Conservation (phyloP, 2,113 vertebrate species). For the Marmota monax region DNA sequence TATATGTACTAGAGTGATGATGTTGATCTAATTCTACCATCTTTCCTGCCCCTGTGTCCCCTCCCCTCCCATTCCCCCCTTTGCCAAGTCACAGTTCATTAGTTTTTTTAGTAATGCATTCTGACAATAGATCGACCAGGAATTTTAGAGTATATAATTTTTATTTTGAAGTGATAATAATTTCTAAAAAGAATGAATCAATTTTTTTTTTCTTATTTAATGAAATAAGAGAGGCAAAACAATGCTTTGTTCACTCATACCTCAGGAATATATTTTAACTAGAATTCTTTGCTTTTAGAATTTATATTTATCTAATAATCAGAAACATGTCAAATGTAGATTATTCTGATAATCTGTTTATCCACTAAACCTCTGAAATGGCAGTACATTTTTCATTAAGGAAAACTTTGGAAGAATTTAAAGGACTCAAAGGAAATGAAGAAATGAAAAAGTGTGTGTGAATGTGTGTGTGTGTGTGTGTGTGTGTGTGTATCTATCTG, state of each 20-base stretch:
- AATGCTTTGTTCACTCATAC: not conserved
- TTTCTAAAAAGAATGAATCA: not conserved
- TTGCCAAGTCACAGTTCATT: no score
- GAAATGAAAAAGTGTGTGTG: not conserved
- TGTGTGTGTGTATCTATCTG: not conserved
- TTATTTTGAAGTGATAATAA: not conserved
- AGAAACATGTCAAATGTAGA: not conserved
- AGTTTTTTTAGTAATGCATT: not conserved
- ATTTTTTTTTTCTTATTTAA: not conserved
- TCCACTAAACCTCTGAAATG: not conserved
- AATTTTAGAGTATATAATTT: conserved; percentile 6
- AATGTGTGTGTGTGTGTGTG: no score
- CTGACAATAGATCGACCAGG: not conserved
- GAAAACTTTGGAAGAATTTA: not conserved
- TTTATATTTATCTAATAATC: not conserved
- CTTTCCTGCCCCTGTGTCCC: no score
- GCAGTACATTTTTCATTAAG: not conserved
- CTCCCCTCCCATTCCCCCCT: no score
- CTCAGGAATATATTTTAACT: not conserved
- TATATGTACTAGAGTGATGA: no score
- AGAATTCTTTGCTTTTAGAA: not conserved
- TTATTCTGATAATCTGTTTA: not conserved
- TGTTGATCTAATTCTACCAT: no score
- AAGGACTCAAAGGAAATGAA: not conserved
- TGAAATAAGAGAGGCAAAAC: not conserved